Evolutionary conservation across 2,113 vertebrate genomes (phyloP).

Genomic region (Microtus pennsylvanicus): DNA sequence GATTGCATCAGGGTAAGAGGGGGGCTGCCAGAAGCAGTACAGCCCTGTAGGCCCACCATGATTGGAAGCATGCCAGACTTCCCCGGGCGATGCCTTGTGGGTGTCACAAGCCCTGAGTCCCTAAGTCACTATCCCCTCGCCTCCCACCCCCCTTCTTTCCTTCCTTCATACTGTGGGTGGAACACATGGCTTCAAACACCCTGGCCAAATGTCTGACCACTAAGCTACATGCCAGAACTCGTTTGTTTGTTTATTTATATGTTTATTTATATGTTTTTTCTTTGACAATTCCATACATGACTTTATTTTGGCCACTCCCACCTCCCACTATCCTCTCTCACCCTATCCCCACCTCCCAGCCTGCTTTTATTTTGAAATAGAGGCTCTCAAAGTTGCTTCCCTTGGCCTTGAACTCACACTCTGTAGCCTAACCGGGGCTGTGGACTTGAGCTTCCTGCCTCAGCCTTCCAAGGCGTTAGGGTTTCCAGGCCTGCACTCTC

Average conservation of each 20-base stretch:
- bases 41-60: neutral
- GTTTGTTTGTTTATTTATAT: too few relatives aligned
- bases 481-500: neutral
- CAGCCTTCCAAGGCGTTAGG: neutral
- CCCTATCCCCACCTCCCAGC: neutral
- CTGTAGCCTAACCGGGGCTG: neutral
- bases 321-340: neutral
- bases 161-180: neutral
- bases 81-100: conserved; percentile 32
- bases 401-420: neutral
- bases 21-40: neutral
- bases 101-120: neutral
- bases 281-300: neutral
- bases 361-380: neutral
- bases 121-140: neutral
- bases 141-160: neutral
- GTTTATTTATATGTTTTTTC: neutral
- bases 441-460: neutral
- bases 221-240: neutral
- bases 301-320: too few relatives aligned
- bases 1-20: conserved; percentile 81
- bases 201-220: neutral
- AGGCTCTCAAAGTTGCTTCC: too few relatives aligned
- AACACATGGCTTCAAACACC: neutral
- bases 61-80: neutral